These are phyloP conservation scores for Cephus runcator DNA, from an alignment of 2,888 invertebrate genomes.

Conservation along the genomic window DNA sequence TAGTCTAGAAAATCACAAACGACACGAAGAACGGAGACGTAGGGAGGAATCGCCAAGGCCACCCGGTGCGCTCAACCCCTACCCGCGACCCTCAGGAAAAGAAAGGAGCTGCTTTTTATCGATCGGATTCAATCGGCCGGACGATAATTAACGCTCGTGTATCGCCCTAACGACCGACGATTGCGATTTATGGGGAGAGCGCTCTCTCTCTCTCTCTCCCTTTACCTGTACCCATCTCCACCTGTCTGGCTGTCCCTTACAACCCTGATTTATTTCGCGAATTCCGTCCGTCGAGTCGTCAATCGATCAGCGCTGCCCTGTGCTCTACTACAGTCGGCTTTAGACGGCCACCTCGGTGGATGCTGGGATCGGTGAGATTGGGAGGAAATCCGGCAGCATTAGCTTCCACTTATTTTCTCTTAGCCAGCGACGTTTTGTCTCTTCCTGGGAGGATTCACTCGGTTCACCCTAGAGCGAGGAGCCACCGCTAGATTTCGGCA, in stretches of 20 bases:
- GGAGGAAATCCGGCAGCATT: too few species aligned
- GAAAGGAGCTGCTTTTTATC: constrained; percentile 48
- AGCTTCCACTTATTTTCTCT: too few species aligned
- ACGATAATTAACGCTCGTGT: constrained; percentile 53
- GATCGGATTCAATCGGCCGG: constrained; percentile 48
- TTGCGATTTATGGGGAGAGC: constrained; percentile 50
- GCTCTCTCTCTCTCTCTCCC: constrained; percentile 26
- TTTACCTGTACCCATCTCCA: constrained; percentile 24
- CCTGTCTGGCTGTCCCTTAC: constrained; percentile 26
- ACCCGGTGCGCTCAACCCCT: constrained; percentile 32
- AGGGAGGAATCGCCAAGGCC: constrained; percentile 9
- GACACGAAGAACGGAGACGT: too few species aligned
- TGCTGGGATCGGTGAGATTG: too few species aligned
- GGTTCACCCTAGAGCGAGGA: too few species aligned
- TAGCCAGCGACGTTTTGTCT: too few species aligned
- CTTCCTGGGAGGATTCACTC: too few species aligned
- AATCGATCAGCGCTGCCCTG: too few species aligned
- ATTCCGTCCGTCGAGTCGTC: too few species aligned
- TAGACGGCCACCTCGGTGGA: too few species aligned
- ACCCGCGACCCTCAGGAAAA: constrained; percentile 24
- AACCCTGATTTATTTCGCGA: constrained; percentile 36
- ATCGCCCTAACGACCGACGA: constrained; percentile 50
- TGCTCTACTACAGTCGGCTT: too few species aligned
- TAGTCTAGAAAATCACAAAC: not conserved
- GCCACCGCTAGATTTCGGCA: too few species aligned